Conservation (phyloP, 2,888 invertebrate genomes). For the Synanthedon formicaeformis region DNA sequence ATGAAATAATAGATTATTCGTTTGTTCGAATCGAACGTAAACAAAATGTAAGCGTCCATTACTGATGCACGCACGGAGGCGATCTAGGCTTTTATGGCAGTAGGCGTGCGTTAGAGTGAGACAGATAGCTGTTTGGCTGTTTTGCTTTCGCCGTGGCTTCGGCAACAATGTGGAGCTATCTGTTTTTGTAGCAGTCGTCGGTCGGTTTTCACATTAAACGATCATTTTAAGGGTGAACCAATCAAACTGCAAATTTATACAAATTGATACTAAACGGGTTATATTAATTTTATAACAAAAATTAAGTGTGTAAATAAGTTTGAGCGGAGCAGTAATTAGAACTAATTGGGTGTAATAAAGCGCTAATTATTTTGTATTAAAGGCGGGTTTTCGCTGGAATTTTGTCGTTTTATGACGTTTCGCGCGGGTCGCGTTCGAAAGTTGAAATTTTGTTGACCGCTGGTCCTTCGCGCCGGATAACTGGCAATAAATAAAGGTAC, state of each 20-base stretch:
- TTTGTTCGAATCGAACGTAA: conserved; percentile 69
- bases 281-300: conserved; percentile 72
- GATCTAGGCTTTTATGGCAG: conserved; percentile 17
- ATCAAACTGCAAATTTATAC: conserved; percentile 69
- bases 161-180: conserved; percentile 38
- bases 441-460: conserved; percentile 13
- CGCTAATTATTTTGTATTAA: conserved; percentile 65
- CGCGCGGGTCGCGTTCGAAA: conserved; percentile 22
- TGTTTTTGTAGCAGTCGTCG: conserved; percentile 65
- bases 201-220: conserved; percentile 65
- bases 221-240: conserved; percentile 68
- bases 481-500: conserved; percentile 5
- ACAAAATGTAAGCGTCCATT: conserved; percentile 68
- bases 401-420: conserved; percentile 45
- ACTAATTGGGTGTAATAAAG: conserved; percentile 66
- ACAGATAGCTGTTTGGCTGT: conserved; percentile 21
- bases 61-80: conserved; percentile 42
- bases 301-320: conserved; percentile 71
- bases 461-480: conserved; percentile 8
- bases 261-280: conserved; percentile 71
- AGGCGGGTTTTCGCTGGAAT: conserved; percentile 45
- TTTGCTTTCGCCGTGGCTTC: conserved; percentile 10
- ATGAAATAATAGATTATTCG: conserved; percentile 72
- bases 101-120: conserved; percentile 24
- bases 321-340: conserved; percentile 63